Percentiles rank a stretch among this genome's conserved stretches.
Evolutionary conservation across 2,888 invertebrate genomes (phyloP).

Genomic region (Autographa pulchrina): DNA sequence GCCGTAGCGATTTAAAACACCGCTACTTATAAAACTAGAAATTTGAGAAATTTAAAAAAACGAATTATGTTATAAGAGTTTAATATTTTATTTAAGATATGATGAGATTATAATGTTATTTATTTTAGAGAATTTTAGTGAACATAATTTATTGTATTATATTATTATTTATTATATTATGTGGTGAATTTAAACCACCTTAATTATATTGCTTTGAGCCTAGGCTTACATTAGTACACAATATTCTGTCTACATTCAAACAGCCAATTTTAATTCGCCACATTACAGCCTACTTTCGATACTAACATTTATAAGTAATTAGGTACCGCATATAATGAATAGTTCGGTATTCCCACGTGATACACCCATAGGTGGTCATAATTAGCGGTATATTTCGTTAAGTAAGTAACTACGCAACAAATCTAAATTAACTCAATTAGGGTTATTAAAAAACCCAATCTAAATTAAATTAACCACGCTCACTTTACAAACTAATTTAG

Average conservation of each 20-base stretch:
- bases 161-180: no score
- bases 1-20: slow-evolving; percentile 15
- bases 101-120: background rate
- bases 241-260: slow-evolving; percentile 11
- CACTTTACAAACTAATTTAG: slow-evolving; percentile 70
- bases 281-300: slow-evolving; percentile 31
- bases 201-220: background rate
- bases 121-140: background rate
- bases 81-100: background rate
- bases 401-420: slow-evolving; percentile 53
- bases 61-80: slow-evolving; percentile 27
- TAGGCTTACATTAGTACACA: slow-evolving; percentile 9
- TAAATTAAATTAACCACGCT: slow-evolving; percentile 69
- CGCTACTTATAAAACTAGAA: slow-evolving; percentile 16
- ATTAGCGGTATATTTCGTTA: slow-evolving; percentile 53
- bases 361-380: slow-evolving; percentile 45
- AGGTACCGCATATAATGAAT: slow-evolving; percentile 35
- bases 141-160: background rate
- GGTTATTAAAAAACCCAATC: slow-evolving; percentile 69
- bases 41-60: slow-evolving; percentile 11
- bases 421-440: slow-evolving; percentile 70
- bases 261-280: background rate
- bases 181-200: no score
- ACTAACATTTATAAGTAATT: slow-evolving; percentile 37
- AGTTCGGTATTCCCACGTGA: slow-evolving; percentile 48